Percentiles rank a stretch among this genome's conserved stretches.
Evolutionary conservation across 2,888 invertebrate species (phyloP).

Genomic region (Drosophila mulleri): DNA sequence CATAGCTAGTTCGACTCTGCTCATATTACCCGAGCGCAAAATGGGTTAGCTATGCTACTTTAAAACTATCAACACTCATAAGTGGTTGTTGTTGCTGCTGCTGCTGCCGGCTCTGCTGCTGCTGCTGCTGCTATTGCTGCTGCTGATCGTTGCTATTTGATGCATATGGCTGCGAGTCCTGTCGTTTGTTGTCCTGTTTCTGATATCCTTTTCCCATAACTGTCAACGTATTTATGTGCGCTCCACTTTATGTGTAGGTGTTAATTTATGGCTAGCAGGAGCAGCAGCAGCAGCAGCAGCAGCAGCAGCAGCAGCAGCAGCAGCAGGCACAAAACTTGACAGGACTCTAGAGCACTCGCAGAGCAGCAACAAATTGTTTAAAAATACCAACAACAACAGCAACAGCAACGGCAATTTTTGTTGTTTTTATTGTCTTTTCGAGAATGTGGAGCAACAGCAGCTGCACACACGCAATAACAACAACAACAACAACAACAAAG

Average conservation of each 20-base stretch:
- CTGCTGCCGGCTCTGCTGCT: background rate
- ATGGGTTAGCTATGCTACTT: constrained; percentile 43
- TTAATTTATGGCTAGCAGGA: constrained; percentile 71
- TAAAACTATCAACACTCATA: constrained; percentile 49
- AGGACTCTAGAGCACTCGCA: constrained; percentile 12
- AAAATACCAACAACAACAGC: constrained; percentile 44
- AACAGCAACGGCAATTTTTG: constrained; percentile 34
- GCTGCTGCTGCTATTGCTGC: background rate
- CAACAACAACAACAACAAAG: constrained; percentile 25
- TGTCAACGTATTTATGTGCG: constrained; percentile 65
- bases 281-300: constrained; percentile 28
- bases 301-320: constrained; percentile 24
- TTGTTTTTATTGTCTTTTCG: constrained; percentile 44
- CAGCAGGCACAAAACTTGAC: constrained; percentile 12
- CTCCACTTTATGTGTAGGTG: constrained; percentile 61
- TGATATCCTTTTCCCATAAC: constrained; percentile 76
- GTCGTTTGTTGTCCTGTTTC: constrained; percentile 36
- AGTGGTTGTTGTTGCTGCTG: constrained; percentile 4
- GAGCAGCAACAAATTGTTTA: constrained; percentile 42
- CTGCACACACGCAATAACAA: constrained; percentile 49
- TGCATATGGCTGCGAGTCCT: constrained; percentile 20
- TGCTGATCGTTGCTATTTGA: constrained; percentile 34
- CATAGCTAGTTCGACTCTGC: constrained; percentile 6
- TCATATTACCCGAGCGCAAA: constrained; percentile 48
- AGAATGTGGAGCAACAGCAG: constrained; percentile 62